Percentiles rank a stretch among this genome's conserved stretches.
Conservation (phyloP, 2,888 invertebrate species). For the Neelides folsomi region DNA sequence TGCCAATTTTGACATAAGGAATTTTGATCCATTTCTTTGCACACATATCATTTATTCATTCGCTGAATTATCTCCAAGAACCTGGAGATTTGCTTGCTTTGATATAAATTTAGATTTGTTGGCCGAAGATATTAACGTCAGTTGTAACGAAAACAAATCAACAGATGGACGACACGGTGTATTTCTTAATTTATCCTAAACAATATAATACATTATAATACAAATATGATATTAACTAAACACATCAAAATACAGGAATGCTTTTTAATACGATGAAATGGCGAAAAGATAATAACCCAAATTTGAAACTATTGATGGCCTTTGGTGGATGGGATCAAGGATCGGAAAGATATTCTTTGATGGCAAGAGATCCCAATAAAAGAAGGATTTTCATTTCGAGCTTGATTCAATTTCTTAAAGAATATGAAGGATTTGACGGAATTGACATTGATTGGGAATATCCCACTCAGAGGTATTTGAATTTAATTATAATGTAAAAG, state of each 20-base stretch:
- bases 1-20: background rate
- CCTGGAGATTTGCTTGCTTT: background rate
- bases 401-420: background rate
- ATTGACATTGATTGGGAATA: constrained; percentile 2
- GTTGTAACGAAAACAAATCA: background rate
- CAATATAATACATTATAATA: no score
- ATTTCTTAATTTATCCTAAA: no score
- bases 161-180: background rate
- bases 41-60: no score
- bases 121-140: background rate
- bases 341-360: background rate
- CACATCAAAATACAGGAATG: no score
- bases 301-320: background rate
- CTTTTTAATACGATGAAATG: no score
- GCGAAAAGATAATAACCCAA: no score
- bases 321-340: background rate
- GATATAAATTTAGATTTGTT: background rate
- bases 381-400: background rate
- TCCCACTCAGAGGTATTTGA: background rate
- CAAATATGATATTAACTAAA: no score
- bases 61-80: background rate
- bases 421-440: background rate
- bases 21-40: no score
- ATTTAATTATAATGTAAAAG: no score
- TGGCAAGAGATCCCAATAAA: background rate